Base-by-base conservation (phyloP, 2,797 vertebrate species). In the Sebastolobus altivelis region DNA sequence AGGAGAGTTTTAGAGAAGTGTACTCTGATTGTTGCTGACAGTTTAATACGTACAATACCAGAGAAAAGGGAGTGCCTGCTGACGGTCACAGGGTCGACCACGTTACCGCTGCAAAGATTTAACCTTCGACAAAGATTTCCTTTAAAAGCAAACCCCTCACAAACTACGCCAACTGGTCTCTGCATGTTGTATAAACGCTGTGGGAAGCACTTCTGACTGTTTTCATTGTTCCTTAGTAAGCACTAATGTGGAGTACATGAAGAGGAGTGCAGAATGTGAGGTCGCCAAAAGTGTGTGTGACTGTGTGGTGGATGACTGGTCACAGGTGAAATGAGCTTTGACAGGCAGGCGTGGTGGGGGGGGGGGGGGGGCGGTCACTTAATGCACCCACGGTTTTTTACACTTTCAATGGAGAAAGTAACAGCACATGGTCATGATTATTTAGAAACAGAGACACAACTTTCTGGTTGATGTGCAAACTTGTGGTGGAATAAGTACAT, bases 271-370 rank as follows among this genome's bases (percentile, higher is more conserved):
- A 85, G 90, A 85, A 84, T 81, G 84, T n/a, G 81, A 83, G 79
- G 82, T 91, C 68, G 52, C 72, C 69, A 66, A 75, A 87, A 83
- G 16, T 16, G 80, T 65, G 82, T 77, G 84, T 75, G 87, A 86
- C 65, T 58, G 72, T 29, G 71, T 83, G 83, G 88, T 25, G 88
- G 85, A 90, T 74, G 76, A 84, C 16, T 79, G 85, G 88, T 84
- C 91, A 93, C 93, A 93, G 94, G 92, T 94, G 94, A 95, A 81
- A 7, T 40, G 70, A 69, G 88, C 82, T 93, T 49, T 86, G 82
- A 91, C 88, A 88, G 84, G 69, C 85, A 79, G 68, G 54, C 70
- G n/a, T 60, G 71, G 80, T 33, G 25, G 54, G 84, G 68, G 71
- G 81, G 75, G 66, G 83, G 40, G 40, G 5, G 2, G 83, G 37